These are phyloP conservation scores for Drosophila monieri DNA, from an alignment of 2,888 invertebrate species.

Conservation along the genomic window DNA sequence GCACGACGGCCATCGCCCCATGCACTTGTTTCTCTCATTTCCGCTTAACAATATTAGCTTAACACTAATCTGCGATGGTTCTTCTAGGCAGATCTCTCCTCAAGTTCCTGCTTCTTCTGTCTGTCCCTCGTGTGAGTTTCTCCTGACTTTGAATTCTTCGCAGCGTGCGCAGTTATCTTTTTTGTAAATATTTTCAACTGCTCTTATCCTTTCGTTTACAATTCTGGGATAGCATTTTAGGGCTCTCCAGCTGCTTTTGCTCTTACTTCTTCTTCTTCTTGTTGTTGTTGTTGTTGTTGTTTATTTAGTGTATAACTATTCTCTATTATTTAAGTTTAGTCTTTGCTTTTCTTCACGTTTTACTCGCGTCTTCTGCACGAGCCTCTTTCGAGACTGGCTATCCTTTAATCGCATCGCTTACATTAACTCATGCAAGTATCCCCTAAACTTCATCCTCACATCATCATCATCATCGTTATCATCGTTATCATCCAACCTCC, in stretches of 20 bases:
- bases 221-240: constrained; percentile 31
- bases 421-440: constrained; percentile 50
- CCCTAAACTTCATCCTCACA: constrained; percentile 37
- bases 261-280: constrained; percentile 37
- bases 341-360: constrained; percentile 74
- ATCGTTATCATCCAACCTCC: constrained; percentile 13
- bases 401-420: constrained; percentile 23
- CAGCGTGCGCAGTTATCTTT: constrained; percentile 33
- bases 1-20: constrained; percentile 1
- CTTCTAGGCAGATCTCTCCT: constrained; percentile 26
- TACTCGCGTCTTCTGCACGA: constrained; percentile 45
- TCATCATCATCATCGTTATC: too few species aligned
- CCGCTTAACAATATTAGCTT: constrained; percentile 35
- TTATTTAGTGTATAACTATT: constrained; percentile 68
- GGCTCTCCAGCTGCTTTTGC: constrained; percentile 14
- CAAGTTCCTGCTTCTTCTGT: constrained; percentile 8
- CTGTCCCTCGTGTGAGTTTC: constrained; percentile 10
- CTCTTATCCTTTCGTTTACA: constrained; percentile 5
- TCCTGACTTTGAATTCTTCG: constrained; percentile 8
- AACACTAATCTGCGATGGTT: constrained; percentile 36
- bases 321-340: constrained; percentile 74
- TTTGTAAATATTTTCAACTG: constrained; percentile 45
- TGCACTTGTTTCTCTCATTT: constrained; percentile 8
- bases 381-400: constrained; percentile 36
- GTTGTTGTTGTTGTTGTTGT: constrained; percentile 48